Conservation (phyloP, 1,140 invertebrate species). For the Pararge aegeria region DNA sequence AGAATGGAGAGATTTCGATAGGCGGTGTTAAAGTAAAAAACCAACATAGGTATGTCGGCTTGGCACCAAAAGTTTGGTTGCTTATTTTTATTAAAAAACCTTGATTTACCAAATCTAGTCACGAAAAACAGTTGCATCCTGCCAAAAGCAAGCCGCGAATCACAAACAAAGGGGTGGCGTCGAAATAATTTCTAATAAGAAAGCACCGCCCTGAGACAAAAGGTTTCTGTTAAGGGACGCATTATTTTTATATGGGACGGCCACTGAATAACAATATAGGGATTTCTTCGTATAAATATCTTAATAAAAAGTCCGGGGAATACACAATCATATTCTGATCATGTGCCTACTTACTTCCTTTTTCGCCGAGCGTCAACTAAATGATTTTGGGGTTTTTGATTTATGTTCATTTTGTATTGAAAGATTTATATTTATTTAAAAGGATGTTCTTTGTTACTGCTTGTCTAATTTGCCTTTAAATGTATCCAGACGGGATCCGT, state of each 20-base stretch:
- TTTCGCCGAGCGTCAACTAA: conserved; percentile 53
- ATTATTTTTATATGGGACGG: conserved; percentile 72
- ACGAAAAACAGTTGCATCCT: conserved; percentile 73
- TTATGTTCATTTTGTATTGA: conserved; percentile 49
- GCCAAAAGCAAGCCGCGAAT: conserved; percentile 66
- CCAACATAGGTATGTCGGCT: no score
- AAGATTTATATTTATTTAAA: conserved; percentile 68
- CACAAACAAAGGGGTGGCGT: conserved; percentile 63
- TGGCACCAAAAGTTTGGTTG: no score
- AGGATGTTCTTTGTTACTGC: conserved; percentile 45
- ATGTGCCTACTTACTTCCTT: conserved; percentile 62
- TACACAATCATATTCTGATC: conserved; percentile 69
- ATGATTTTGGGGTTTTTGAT: conserved; percentile 55
- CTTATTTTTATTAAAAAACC: no score
- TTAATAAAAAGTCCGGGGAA: conserved; percentile 71
- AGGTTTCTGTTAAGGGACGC: conserved; percentile 63
- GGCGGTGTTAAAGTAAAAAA: no score
- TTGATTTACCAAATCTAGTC: conserved; percentile 40
- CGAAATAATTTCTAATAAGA: conserved; percentile 60
- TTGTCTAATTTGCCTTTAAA: conserved; percentile 30
- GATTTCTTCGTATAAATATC: conserved; percentile 72
- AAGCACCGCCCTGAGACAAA: conserved; percentile 63
- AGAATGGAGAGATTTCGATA: no score
- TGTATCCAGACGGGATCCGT: neutral
- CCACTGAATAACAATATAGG: conserved; percentile 68